Base-by-base conservation (phyloP, 2,797 vertebrate genomes). In the Cetoscarus ocellatus region DNA sequence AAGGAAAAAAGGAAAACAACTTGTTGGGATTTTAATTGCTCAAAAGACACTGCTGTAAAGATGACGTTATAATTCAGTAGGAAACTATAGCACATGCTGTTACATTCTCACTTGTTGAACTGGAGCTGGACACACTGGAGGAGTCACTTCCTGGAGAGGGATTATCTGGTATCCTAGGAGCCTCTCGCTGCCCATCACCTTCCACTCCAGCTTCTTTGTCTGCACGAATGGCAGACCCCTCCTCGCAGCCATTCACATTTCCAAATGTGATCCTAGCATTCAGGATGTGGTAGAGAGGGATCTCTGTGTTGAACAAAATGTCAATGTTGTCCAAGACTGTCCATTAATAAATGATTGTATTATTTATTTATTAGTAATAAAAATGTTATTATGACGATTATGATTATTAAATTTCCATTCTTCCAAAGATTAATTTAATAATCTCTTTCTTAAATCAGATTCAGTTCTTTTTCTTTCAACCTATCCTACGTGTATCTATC, bases 221-320 rank as follows among this genome's bases (percentile, higher is more conserved):
- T 0, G 73, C 38, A 0, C 80, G 80, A n/a, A 39, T 35, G 14
- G 95, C 88, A 0, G 90, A 90, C 0, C 95, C 95, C 76, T 98
- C 97, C 1, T 98, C 96, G 0, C 97, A 98, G 88, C 97, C 96
- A 0, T 99, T 99, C 86, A 99, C 94, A 94, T 99, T 99, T 63
- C 96, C 96, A 0, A 99, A 99, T 70, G 97, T 98, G 93, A 99
- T 99, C 82, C 97, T 96, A 52, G 98, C 97, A 0, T 99, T 99
- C 47, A 99, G 95, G 89, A 99, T 97, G 89, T 99, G 98, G 88
- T 99, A 98, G 85, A 99, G 95, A 8, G 98, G 98, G 84, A 99
- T 99, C 92, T 99, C 98, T 99, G 93, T 12, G 34, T 51, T 51
- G 3, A 51, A 34, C 34, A 8, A 51, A 51, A 51, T 34, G 5